Percentiles rank a stretch among this genome's conserved stretches.
Evolutionary conservation across 1,140 invertebrate genomes (phyloP).

Genomic region (Leptinotarsa undecemlineata): DNA sequence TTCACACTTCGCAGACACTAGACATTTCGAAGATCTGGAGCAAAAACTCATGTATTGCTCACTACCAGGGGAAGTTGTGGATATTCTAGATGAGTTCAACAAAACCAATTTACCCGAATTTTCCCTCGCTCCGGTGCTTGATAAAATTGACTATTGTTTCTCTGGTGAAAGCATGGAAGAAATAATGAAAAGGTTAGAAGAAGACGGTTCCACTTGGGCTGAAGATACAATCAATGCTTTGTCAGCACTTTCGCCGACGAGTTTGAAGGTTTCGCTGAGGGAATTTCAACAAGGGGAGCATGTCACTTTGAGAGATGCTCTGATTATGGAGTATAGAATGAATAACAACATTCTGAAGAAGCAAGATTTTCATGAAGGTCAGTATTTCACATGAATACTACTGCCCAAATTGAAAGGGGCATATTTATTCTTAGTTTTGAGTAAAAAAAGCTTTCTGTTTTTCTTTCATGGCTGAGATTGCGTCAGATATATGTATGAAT

Average conservation of each 20-base stretch:
- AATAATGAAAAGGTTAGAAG: constrained; percentile 73
- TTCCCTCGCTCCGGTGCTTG: constrained; percentile 69
- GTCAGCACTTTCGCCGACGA: constrained; percentile 85
- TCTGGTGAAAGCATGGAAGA: constrained; percentile 73
- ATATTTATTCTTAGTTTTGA: too few species aligned
- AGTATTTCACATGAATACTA: not conserved
- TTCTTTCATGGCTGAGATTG: not conserved
- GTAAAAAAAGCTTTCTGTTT: not conserved
- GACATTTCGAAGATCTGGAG: constrained; percentile 68
- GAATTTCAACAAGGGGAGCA: constrained; percentile 73
- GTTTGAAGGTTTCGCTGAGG: constrained; percentile 82
- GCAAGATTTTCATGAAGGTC: not conserved
- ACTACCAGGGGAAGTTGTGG: constrained; percentile 40
- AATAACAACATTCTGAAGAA: not conserved
- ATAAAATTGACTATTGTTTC: constrained; percentile 82
- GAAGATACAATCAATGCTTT: constrained; percentile 67
- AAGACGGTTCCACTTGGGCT: constrained; percentile 77
- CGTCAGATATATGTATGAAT: not conserved
- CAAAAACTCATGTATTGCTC: constrained; percentile 65
- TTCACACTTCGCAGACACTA: constrained; percentile 82
- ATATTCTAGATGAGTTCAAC: constrained; percentile 61
- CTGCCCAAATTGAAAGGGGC: too few species aligned
- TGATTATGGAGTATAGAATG: constrained; percentile 69
- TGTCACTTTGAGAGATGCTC: constrained; percentile 75
- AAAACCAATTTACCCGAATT: constrained; percentile 65